Evolutionary conservation across 1,140 invertebrate genomes (phyloP).

Genomic region (Scylla paramamosain): DNA sequence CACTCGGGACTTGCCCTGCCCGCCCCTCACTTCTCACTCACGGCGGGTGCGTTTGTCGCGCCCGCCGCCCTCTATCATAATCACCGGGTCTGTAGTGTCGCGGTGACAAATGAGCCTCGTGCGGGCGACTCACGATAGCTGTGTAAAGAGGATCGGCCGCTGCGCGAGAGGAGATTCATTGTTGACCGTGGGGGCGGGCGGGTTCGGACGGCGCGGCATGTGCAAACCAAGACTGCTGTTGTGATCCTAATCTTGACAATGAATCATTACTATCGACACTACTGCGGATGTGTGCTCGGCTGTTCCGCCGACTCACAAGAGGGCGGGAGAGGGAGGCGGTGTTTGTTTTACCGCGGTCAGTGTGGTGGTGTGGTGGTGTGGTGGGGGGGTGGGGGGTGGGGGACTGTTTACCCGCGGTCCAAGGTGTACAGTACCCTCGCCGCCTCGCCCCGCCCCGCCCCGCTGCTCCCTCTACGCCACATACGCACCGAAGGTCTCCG

Average conservation of each 20-base stretch:
- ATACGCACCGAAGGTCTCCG: too few species aligned
- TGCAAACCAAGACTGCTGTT: slow-evolving; percentile 60
- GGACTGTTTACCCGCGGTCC: slow-evolving; percentile 26
- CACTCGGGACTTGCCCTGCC: too few species aligned
- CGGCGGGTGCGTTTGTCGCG: too few species aligned
- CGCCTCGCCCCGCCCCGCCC: background rate
- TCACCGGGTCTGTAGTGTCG: too few species aligned
- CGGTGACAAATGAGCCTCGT: too few species aligned
- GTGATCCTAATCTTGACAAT: slow-evolving; percentile 72
- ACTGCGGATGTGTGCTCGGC: slow-evolving; percentile 61
- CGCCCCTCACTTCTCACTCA: too few species aligned
- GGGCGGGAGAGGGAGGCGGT: slow-evolving; percentile 35
- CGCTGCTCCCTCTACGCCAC: background rate
- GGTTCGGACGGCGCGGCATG: slow-evolving; percentile 58
- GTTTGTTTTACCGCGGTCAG: slow-evolving; percentile 39
- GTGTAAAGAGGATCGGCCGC: background rate
- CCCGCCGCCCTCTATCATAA: too few species aligned
- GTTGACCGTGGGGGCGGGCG: slow-evolving; percentile 24
- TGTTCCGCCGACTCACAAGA: slow-evolving; percentile 50
- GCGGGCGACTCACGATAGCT: too few species aligned
- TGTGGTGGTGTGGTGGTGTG: slow-evolving; percentile 19
- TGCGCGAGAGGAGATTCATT: background rate
- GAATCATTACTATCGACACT: slow-evolving; percentile 74
- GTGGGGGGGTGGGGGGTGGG: slow-evolving; percentile 4
- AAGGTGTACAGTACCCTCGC: background rate